A percentile compares a stretch with the other conserved stretches of the same genome.
Evolutionary conservation across 1,140 invertebrate genomes (phyloP).

Genomic region (Aporrectodea caliginosa): DNA sequence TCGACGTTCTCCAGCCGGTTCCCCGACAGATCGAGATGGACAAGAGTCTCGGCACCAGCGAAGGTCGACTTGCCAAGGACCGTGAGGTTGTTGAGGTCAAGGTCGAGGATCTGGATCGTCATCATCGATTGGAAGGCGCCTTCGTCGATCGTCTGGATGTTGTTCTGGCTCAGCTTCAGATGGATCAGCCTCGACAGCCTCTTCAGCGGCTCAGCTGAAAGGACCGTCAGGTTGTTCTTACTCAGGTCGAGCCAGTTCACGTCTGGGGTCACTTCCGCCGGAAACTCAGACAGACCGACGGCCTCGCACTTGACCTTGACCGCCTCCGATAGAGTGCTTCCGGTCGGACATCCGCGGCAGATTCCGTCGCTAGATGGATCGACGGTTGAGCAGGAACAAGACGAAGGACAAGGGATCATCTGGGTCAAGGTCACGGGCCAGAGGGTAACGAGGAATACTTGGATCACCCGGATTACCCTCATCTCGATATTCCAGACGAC

Average conservation of each 20-base stretch:
- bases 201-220: constrained; percentile 1
- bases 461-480: too few species aligned
- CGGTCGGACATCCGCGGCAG: neutral
- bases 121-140: constrained; percentile 42
- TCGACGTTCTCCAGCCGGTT: constrained; percentile 52
- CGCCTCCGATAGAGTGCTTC: neutral
- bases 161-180: constrained; percentile 36
- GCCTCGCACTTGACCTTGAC: neutral
- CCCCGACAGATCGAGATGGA: constrained; percentile 52
- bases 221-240: constrained; percentile 16
- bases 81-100: constrained; percentile 65
- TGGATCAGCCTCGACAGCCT: constrained; percentile 16
- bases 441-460: too few species aligned
- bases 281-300: neutral
- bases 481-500: too few species aligned
- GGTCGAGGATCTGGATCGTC: constrained; percentile 54
- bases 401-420: neutral
- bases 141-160: constrained; percentile 40
- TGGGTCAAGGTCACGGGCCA: too few species aligned
- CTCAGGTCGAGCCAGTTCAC: constrained; percentile 19
- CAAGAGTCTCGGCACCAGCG: constrained; percentile 41
- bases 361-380: neutral
- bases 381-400: neutral
- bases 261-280: neutral
- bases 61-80: constrained; percentile 58